A percentile compares a stretch with the other conserved stretches of the same genome.
Conservation (phyloP, 2,113 vertebrate species). For the Isurus oxyrinchus region DNA sequence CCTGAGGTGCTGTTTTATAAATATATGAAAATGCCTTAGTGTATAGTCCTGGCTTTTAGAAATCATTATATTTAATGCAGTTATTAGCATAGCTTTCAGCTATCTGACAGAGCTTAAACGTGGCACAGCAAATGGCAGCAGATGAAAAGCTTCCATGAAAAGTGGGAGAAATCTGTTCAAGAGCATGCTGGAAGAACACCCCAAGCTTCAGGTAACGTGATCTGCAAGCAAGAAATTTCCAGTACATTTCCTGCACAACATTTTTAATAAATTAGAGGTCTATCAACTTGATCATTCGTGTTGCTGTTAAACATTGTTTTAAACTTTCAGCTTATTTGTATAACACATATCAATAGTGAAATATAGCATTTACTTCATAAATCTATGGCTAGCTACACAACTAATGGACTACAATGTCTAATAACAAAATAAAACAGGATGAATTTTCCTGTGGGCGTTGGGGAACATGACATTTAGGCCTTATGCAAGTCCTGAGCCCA, state of each 20-base stretch:
- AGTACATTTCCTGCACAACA: background rate
- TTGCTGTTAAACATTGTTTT: background rate
- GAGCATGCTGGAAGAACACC: background rate
- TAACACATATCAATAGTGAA: background rate
- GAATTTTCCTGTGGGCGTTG: background rate
- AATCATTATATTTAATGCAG: background rate
- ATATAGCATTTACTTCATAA: background rate
- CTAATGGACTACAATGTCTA: background rate
- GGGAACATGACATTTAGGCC: no score
- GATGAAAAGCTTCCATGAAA: background rate
- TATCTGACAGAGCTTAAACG: background rate
- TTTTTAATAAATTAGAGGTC: background rate
- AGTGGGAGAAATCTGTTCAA: slow-evolving; percentile 15
- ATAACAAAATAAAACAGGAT: background rate
- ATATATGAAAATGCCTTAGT: background rate
- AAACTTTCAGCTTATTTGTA: background rate
- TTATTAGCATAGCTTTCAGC: background rate
- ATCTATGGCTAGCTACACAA: background rate
- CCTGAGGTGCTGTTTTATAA: background rate
- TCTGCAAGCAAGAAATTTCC: background rate
- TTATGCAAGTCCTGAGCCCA: no score
- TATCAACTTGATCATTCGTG: background rate
- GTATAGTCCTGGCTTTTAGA: background rate
- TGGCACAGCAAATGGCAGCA: background rate
- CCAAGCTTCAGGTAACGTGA: background rate